Percentiles rank a stretch among this genome's conserved stretches.
phyloP scores from a whole-genome alignment of 1,140 invertebrate species.

The Drosophila simulans region DNA sequence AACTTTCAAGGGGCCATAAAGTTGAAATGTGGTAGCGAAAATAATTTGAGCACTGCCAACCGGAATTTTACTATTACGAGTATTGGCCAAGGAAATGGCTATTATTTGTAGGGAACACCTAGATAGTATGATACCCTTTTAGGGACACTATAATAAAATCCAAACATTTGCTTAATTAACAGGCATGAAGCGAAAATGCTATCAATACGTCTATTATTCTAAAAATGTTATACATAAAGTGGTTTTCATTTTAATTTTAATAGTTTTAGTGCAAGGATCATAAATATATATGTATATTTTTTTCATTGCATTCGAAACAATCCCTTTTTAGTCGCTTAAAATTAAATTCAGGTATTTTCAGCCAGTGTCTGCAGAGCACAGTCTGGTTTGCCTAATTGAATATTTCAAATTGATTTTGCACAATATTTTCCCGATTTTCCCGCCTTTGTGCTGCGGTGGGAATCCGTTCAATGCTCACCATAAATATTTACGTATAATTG shows the following conservation, averaged over 20 bases:
- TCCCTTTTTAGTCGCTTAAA: slow-evolving; percentile 6
- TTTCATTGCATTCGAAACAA: too few relatives aligned
- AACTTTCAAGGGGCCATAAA: slow-evolving; percentile 24
- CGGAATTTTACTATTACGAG: not conserved
- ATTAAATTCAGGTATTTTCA: slow-evolving; percentile 20
- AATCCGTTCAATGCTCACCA: slow-evolving; percentile 36
- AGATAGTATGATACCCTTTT: slow-evolving; percentile 5
- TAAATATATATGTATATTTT: not conserved
- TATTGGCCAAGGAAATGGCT: not conserved
- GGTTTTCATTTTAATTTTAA: too few relatives aligned
- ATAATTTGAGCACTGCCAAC: not conserved
- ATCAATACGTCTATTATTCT: not conserved
- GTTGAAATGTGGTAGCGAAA: slow-evolving; percentile 9
- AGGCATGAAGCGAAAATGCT: not conserved
- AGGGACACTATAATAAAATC: too few relatives aligned
- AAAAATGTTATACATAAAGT: too few relatives aligned
- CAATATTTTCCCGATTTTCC: not conserved
- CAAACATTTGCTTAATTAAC: not conserved
- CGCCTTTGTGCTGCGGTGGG: slow-evolving; percentile 16
- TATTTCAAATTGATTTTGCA: slow-evolving; percentile 43
- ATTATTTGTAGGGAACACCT: slow-evolving; percentile 1
- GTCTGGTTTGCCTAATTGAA: slow-evolving; percentile 39
- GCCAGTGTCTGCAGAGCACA: not conserved
- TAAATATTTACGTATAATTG: slow-evolving; percentile 74
- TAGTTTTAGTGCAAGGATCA: too few relatives aligned